phyloP scores from a whole-genome alignment of 2,113 vertebrate species.

The Mola mola region DNA sequence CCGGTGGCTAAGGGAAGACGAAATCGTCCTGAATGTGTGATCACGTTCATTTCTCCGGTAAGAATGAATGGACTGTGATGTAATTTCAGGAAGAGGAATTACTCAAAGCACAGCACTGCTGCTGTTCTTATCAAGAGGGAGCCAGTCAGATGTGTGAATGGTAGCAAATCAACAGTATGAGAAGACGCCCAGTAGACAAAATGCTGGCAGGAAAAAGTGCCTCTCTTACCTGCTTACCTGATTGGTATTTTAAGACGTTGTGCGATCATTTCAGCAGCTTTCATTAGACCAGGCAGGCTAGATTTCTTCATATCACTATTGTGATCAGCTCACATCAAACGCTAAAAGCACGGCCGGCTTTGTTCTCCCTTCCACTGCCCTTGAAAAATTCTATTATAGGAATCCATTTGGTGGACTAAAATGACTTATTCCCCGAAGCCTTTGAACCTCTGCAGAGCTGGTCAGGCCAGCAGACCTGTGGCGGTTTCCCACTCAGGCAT shows the following conservation, averaged over 20 bases:
- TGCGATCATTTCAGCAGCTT: no score
- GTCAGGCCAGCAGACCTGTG: slow-evolving; percentile 37
- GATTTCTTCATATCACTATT: slow-evolving; percentile 34
- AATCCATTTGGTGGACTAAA: slow-evolving; percentile 68
- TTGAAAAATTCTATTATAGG: slow-evolving; percentile 73
- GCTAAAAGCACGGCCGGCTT: slow-evolving; percentile 39
- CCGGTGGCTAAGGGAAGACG: no score
- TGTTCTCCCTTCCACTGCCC: slow-evolving; percentile 59
- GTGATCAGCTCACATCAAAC: slow-evolving; percentile 66
- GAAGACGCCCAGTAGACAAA: no score
- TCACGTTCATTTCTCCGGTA: no score
- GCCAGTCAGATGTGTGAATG: no score
- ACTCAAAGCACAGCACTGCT: no score
- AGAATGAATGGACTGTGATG: no score
- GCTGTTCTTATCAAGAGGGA: no score
- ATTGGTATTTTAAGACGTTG: slow-evolving; percentile 48
- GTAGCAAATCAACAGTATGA: no score
- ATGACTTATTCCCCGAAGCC: slow-evolving; percentile 69
- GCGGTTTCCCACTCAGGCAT: slow-evolving; percentile 41
- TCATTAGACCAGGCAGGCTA: slow-evolving; percentile 18
- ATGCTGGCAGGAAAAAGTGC: slow-evolving; percentile 1
- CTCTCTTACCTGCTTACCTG: not conserved
- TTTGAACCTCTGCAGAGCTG: slow-evolving; percentile 57
- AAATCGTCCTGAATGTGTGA: no score
- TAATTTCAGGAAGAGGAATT: no score